Evolutionary conservation across 1,140 invertebrate species (phyloP), one percentile per base, ranked within the genome.

Genomic region (Steinernema khuongi): DNA sequence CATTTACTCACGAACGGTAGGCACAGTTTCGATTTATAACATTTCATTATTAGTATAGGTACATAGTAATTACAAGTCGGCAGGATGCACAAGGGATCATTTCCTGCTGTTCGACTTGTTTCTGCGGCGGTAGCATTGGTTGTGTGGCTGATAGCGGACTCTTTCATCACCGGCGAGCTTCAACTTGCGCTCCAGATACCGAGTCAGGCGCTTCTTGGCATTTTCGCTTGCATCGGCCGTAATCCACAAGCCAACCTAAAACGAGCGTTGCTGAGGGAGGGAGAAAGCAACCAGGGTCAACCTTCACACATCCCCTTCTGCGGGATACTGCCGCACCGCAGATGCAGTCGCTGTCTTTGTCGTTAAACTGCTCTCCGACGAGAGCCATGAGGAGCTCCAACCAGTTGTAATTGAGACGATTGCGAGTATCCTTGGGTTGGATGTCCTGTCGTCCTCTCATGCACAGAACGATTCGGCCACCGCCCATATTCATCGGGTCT

Each of bases 111-210:
- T n/a, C n/a, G n/a, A n/a, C n/a, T n/a, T n/a, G n/a, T n/a, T n/a
- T n/a, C n/a, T n/a, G n/a, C n/a, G n/a, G n/a, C n/a, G n/a, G n/a
- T n/a, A n/a, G n/a, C n/a, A n/a, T n/a, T n/a, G n/a, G n/a, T n/a
- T n/a, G 67, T 29, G 67, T 26, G 79, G 73, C 86, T 85, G 86
- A 86, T 88, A 87, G 72, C 88, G 87, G 78, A 88, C 87, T 18
- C 86, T 86, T 33, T 86, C 82, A 72, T 87, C 86, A 41, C n/a
- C n/a, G 36, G 7, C 7, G 7, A 41, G n/a, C 36, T 41, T 7
- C 7, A 41, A 11, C 36, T 7, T 41, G 7, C n/a, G 7, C 7
- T n/a, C 7, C 7, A 41, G n/a, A 41, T 11, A 41, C 36, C n/a
- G 7, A n/a, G 36, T n/a, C 36, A 41, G 7, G 36, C 36, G 36